Conservation (phyloP, 2,888 invertebrate genomes). For the Synergus gifuensis region DNA sequence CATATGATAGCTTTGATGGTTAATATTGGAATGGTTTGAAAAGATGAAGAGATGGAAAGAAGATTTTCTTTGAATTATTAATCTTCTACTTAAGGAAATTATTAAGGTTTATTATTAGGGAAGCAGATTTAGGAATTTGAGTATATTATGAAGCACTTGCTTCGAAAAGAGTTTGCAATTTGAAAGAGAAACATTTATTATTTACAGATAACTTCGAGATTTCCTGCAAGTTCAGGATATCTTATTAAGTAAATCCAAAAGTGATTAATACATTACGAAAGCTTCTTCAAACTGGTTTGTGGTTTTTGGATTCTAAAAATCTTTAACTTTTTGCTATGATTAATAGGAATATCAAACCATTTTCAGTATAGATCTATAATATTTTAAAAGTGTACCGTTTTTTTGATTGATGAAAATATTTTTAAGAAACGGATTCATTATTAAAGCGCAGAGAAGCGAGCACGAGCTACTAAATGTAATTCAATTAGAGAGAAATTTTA, state of each 20-base stretch:
- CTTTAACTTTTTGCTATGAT: neutral
- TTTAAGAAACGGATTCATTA: neutral
- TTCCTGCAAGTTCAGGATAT: neutral
- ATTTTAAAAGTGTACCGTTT: neutral
- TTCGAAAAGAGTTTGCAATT: neutral
- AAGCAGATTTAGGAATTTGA: neutral
- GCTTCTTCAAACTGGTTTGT: neutral
- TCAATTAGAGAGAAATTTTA: slow-evolving; percentile 8
- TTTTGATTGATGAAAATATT: neutral
- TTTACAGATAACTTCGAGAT: neutral
- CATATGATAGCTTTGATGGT: neutral
- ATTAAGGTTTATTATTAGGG: neutral
- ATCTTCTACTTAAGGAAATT: neutral
- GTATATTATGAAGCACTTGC: neutral
- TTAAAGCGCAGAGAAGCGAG: neutral
- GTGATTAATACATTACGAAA: neutral
- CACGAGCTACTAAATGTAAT: neutral
- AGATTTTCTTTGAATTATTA: neutral
- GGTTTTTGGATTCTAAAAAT: neutral
- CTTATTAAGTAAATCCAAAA: neutral
- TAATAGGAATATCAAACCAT: too few species aligned
- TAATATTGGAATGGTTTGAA: neutral
- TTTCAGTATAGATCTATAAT: too few species aligned
- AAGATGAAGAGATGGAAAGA: neutral
- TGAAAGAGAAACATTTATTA: neutral